These are phyloP conservation scores for Saccostrea glomerata DNA, from an alignment of 1,140 invertebrate genomes.

Conservation along the genomic window DNA sequence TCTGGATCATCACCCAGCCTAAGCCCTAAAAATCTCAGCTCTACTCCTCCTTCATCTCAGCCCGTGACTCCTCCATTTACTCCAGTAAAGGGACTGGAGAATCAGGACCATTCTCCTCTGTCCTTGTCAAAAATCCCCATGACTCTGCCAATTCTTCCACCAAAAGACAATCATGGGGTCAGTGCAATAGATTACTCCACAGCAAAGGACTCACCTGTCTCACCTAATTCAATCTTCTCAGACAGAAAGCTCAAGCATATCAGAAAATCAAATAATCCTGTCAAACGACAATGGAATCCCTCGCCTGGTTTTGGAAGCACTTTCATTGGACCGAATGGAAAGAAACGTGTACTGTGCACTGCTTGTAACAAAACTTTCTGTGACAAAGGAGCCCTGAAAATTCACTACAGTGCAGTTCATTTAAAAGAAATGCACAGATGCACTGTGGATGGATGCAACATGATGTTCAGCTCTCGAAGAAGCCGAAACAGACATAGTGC, in stretches of 20 bases:
- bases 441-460: conserved; percentile 98
- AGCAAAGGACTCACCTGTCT: conserved; percentile 61
- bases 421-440: conserved; percentile 99
- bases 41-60: conserved; percentile 68
- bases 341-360: conserved; percentile 97
- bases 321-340: conserved; percentile 77
- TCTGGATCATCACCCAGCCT: conserved; percentile 67
- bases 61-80: conserved; percentile 59
- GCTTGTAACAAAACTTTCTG: conserved; percentile 99
- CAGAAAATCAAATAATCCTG: conserved; percentile 90
- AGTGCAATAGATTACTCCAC: conserved; percentile 69
- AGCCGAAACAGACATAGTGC: conserved; percentile 97
- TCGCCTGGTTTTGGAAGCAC: conserved; percentile 77
- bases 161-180: conserved; percentile 55
- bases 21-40: conserved; percentile 74
- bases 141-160: conserved; percentile 57
- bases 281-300: conserved; percentile 95
- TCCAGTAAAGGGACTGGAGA: conserved; percentile 51
- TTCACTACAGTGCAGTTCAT: conserved; percentile 99
- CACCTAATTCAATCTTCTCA: conserved; percentile 71
- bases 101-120: conserved; percentile 52
- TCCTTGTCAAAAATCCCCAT: conserved; percentile 53
- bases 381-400: conserved; percentile 98
- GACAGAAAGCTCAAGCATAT: conserved; percentile 81
- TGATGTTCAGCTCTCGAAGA: conserved; percentile 98